Conservation (phyloP, 2,888 invertebrate species). For the Proisotoma minuta region DNA sequence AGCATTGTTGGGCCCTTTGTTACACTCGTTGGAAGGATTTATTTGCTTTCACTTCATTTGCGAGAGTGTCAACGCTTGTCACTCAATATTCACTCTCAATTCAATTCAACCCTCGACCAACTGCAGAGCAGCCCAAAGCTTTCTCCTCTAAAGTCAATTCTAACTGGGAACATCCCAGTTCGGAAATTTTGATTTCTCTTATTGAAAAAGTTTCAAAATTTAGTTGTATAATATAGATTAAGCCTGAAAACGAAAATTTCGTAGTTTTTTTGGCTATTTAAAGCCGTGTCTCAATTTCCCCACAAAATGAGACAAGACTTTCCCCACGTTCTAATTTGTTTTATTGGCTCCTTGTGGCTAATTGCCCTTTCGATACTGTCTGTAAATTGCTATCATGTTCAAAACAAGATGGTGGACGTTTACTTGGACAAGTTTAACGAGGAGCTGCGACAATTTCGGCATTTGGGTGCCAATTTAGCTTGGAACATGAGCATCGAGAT, state of each 20-base stretch:
- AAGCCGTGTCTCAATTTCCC: no score
- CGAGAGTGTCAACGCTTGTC: background rate
- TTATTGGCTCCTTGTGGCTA: no score
- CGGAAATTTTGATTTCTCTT: no score
- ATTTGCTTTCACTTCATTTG: background rate
- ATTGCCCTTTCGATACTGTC: no score
- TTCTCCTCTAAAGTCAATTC: background rate
- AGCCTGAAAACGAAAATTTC: background rate
- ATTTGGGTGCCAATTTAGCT: constrained; percentile 32
- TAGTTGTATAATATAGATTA: no score
- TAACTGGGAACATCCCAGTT: no score
- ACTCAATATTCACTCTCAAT: background rate
- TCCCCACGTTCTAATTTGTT: no score
- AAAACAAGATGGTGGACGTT: no score
- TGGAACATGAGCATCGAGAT: constrained; percentile 42
- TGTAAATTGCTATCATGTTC: no score
- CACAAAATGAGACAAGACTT: no score
- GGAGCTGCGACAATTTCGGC: constrained; percentile 30
- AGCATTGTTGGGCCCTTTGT: background rate
- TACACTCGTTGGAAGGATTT: background rate
- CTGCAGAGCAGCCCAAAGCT: background rate
- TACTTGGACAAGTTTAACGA: constrained; percentile 38
- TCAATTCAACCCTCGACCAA: background rate
- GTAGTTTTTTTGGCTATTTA: background rate
- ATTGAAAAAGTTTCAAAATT: no score